These are phyloP conservation scores for Iselma pallidipennis DNA, from an alignment of 2,888 invertebrate genomes.

Conservation along the genomic window DNA sequence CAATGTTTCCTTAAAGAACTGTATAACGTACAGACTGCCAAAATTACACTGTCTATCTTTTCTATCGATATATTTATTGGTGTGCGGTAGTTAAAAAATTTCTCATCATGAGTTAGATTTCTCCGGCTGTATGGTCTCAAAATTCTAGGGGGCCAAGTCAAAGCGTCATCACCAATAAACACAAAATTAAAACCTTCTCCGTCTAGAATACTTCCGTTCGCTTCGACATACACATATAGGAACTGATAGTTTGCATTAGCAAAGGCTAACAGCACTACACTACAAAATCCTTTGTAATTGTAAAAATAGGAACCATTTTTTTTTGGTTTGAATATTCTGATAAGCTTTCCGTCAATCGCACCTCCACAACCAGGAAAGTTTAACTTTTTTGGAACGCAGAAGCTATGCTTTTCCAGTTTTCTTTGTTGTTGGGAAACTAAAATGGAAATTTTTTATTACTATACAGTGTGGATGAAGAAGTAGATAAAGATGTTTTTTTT, in stretches of 20 bases:
- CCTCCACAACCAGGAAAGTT: slow-evolving; percentile 28
- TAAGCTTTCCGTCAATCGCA: slow-evolving; percentile 28
- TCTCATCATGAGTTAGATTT: slow-evolving; percentile 3
- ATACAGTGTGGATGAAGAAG: too few species aligned
- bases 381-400: neutral
- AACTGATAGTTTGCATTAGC: slow-evolving; percentile 21
- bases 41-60: neutral
- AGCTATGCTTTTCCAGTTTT: slow-evolving; percentile 15
- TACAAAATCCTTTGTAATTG: slow-evolving; percentile 18
- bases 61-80: neutral
- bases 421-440: slow-evolving; percentile 17
- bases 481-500: too few species aligned
- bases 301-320: slow-evolving; percentile 21
- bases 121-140: slow-evolving; percentile 14
- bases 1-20: neutral
- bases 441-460: too few species aligned
- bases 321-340: slow-evolving; percentile 21
- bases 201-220: slow-evolving; percentile 3
- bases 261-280: slow-evolving; percentile 21
- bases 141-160: slow-evolving; percentile 13
- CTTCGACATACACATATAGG: slow-evolving; percentile 15
- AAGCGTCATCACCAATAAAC: slow-evolving; percentile 26
- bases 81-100: slow-evolving; percentile 18
- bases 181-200: slow-evolving; percentile 9
- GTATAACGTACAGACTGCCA: slow-evolving; percentile 2